Percentiles rank a stretch among this genome's conserved stretches.
phyloP scores from a whole-genome alignment of 2,888 invertebrate genomes.

The Rotaria magnacalcarata region DNA sequence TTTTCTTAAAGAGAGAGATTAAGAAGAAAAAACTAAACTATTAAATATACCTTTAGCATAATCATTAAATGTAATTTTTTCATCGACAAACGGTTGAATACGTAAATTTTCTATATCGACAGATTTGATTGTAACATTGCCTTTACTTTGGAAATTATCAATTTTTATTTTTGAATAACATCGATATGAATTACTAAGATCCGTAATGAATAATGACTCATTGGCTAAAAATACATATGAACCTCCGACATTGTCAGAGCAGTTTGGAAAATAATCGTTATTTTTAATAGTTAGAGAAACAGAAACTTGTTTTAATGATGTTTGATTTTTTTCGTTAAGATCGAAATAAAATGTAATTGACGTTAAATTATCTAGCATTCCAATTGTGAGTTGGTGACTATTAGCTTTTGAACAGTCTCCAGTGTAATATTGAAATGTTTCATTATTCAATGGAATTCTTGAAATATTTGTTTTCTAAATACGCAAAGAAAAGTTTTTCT shows the following conservation, averaged over 20 bases:
- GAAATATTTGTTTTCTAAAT: background rate
- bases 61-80: background rate
- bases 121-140: background rate
- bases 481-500: background rate
- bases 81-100: slow-evolving; percentile 38
- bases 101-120: slow-evolving; percentile 40
- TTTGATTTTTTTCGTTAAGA: background rate
- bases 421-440: background rate
- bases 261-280: background rate
- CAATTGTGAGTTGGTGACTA: background rate
- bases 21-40: too few species aligned
- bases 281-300: background rate
- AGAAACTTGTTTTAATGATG: background rate
- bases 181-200: slow-evolving; percentile 42
- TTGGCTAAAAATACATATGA: background rate
- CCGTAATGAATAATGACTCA: slow-evolving; percentile 35
- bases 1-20: background rate
- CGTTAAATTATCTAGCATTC: background rate
- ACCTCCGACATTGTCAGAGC: background rate
- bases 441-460: background rate
- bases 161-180: slow-evolving; percentile 38
- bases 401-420: background rate
- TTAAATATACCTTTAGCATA: slow-evolving; percentile 31
- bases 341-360: background rate
- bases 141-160: background rate